Base-by-base conservation (phyloP, 2,888 invertebrate genomes). In the Temnothorax ravouxi region DNA sequence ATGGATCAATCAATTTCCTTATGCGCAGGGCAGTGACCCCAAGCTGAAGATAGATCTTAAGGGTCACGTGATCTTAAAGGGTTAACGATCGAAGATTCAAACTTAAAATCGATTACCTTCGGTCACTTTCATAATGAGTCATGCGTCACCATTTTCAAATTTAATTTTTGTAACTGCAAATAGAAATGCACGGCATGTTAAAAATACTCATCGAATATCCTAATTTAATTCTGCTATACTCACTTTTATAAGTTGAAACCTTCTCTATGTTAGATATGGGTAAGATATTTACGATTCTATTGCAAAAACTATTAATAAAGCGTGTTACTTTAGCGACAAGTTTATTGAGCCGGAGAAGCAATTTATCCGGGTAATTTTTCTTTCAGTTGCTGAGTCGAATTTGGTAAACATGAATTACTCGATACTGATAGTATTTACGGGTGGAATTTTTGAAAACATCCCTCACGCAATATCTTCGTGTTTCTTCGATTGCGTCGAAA, bases 361-460 rank as follows among this genome's bases (percentile, higher is more conserved):
- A 67, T 77, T 56, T 44, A 54, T n/a, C 0, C 38, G 29, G 41
- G 13, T 6, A 44, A 67, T 67, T 41, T 67, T 41, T 67, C 29
- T 44, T n/a, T 8, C n/a, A 25, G 18, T 21, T 44, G 25, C 1
- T 2, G 44, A 44, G n/a, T 5, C 8, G 11, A 34, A 67, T 67
- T 29, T 34, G 56, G 56, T 56, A 77, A 77, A 77, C 67, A 67
- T 13, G 56, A 77, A 77, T 77, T 77, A 67, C 41, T 66, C 66
- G 66, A 29, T 41, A 41, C 25, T 52, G 38, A 67, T 54, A 13
- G 38, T 76, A 77, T 77, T 77, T 77, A 52, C 44, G 11, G 29
- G n/a, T 34, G 21, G 5, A 59, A 59, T 56, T 54, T 71, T 41
- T 21, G 59, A 34, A 38, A 71, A 59, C 38, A 52, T 52, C 4